Percentiles rank a stretch among this genome's conserved stretches.
These are phyloP conservation scores for Hormaphis cornu DNA, from an alignment of 1,140 invertebrate genomes.

Conservation along the genomic window DNA sequence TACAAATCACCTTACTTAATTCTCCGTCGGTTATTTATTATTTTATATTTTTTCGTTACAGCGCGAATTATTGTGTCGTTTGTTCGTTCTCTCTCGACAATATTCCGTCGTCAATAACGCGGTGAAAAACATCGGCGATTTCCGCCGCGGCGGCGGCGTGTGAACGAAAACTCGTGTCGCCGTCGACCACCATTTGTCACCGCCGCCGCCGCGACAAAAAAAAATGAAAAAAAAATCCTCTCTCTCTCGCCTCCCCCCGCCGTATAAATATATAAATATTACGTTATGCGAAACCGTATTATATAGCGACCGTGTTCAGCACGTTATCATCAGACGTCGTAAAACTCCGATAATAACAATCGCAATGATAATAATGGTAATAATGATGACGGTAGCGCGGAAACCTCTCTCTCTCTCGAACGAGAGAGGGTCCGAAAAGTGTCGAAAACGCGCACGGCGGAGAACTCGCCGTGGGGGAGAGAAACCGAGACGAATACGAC, in stretches of 20 bases:
- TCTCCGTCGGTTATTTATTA: too few species aligned
- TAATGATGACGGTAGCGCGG: neutral
- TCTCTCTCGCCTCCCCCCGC: neutral
- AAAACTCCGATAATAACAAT: conserved; percentile 19
- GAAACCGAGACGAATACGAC: conserved; percentile 4
- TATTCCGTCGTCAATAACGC: too few species aligned
- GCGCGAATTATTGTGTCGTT: too few species aligned
- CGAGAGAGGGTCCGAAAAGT: neutral
- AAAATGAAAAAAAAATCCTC: neutral
- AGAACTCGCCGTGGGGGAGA: neutral
- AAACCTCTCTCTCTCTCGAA: too few species aligned
- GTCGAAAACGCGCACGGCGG: neutral
- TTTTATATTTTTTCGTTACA: too few species aligned
- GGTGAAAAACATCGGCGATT: too few species aligned
- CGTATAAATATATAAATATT: neutral
- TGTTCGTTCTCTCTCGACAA: too few species aligned
- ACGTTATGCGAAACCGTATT: neutral
- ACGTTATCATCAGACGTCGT: conserved; percentile 22
- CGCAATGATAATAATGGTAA: neutral
- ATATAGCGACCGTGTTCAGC: neutral
- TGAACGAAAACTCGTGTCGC: conserved; percentile 2
- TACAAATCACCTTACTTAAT: too few species aligned
- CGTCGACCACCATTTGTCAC: conserved; percentile 19
- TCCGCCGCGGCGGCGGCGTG: neutral
- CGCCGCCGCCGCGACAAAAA: too few species aligned